Conservation (phyloP, 2,797 vertebrate species). For the Chloroceryle inda region DNA sequence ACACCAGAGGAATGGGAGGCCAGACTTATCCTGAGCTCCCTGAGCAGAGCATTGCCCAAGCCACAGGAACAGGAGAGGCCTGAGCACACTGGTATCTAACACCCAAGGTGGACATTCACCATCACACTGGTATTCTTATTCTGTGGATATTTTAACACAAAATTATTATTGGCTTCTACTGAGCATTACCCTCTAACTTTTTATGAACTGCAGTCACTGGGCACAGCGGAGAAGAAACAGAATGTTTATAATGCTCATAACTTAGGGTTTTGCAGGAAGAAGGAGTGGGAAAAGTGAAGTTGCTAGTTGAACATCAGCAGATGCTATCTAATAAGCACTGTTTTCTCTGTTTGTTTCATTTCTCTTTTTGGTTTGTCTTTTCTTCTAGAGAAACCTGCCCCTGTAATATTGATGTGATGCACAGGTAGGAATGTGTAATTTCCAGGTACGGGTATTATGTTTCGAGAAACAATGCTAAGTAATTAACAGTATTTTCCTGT, state of each 20-base stretch:
- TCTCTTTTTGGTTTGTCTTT: not conserved
- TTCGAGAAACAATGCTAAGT: not conserved
- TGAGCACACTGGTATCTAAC: constrained; percentile 10
- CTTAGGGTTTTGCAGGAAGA: constrained; percentile 60
- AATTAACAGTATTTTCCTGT: constrained; percentile 15
- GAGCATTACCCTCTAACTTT: constrained; percentile 68
- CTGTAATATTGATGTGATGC: not conserved
- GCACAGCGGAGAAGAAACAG: constrained; percentile 54
- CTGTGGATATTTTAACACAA: constrained; percentile 68
- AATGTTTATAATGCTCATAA: constrained; percentile 66
- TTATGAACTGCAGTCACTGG: constrained; percentile 61
- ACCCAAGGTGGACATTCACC: constrained; percentile 44
- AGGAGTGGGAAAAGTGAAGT: constrained; percentile 40
- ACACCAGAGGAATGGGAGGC: not conserved
- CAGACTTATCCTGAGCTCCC: constrained; percentile 8
- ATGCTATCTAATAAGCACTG: not conserved
- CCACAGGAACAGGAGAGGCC: not conserved
- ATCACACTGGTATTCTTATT: constrained; percentile 54
- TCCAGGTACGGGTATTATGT: not conserved
- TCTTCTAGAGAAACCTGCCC: constrained; percentile 26
- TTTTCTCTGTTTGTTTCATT: not conserved
- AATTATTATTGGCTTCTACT: constrained; percentile 71
- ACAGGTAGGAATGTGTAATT: not conserved
- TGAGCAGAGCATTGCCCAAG: constrained; percentile 12
- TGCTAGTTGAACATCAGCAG: constrained; percentile 58